phyloP scores from a whole-genome alignment of 2,888 invertebrate species.

The Stramonita haemastoma region DNA sequence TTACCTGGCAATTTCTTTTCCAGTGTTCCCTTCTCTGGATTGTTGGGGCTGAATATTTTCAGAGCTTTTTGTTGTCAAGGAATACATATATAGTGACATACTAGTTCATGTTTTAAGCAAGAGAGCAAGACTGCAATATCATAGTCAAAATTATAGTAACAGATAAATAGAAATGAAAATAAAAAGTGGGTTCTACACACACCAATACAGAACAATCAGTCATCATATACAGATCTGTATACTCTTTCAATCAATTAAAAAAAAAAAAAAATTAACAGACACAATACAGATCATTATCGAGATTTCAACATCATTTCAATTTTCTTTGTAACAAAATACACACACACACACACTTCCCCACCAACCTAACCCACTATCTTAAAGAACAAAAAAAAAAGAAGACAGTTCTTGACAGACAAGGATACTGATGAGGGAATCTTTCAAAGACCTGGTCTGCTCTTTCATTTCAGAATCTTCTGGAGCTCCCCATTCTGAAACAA shows the following conservation, averaged over 20 bases:
- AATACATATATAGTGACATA: not conserved
- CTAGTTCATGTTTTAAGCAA: too few relatives aligned
- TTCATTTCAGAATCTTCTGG: conserved; percentile 87
- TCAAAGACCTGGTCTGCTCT: conserved; percentile 81
- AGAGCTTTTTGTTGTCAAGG: conserved; percentile 55
- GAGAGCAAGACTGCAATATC: too few relatives aligned
- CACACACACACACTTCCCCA: not conserved
- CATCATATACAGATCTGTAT: too few relatives aligned
- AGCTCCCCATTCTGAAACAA: conserved; percentile 87
- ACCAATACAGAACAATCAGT: too few relatives aligned
- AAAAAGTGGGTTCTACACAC: too few relatives aligned
- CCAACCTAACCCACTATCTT: too few relatives aligned
- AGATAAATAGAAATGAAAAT: too few relatives aligned
- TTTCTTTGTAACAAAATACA: conserved; percentile 3
- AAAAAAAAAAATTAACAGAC: too few relatives aligned
- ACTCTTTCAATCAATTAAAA: too few relatives aligned
- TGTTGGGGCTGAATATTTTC: conserved; percentile 60
- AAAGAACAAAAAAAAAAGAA: too few relatives aligned
- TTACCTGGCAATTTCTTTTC: conserved; percentile 71
- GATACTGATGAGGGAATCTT: conserved; percentile 83
- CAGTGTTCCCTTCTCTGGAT: conserved; percentile 59
- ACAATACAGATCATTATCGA: too few relatives aligned
- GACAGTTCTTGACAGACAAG: conserved; percentile 45
- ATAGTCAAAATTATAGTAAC: too few relatives aligned
- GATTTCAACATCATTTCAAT: not conserved